Evolutionary conservation across 1,140 invertebrate species (phyloP).

Genomic region (Dinothrombium tinctorium): DNA sequence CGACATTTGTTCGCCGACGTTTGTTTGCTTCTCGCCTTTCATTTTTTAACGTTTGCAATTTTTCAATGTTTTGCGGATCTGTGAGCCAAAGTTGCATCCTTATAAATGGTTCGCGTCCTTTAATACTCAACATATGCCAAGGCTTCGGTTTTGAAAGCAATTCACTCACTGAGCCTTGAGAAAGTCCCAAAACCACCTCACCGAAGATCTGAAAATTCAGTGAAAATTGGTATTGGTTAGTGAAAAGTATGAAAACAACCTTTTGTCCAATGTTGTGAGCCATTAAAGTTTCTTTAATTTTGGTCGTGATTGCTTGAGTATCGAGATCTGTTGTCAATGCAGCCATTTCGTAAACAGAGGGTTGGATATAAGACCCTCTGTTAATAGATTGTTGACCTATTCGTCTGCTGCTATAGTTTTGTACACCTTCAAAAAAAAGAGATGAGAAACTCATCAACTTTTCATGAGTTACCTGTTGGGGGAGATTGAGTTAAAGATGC

Average conservation of each 20-base stretch:
- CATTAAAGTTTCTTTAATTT: slow-evolving; percentile 83
- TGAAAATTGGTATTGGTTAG: not conserved
- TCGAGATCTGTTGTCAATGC: slow-evolving; percentile 85
- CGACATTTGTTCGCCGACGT: slow-evolving; percentile 6
- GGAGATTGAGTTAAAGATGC: not conserved
- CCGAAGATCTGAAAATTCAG: slow-evolving; percentile 51
- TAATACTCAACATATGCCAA: slow-evolving; percentile 97
- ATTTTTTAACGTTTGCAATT: slow-evolving; percentile 57
- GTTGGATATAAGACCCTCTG: slow-evolving; percentile 15
- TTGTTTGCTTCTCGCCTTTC: slow-evolving; percentile 42
- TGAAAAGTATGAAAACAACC: slow-evolving; percentile 22
- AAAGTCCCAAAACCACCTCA: slow-evolving; percentile 79
- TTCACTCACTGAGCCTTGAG: slow-evolving; percentile 90
- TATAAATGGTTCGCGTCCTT: slow-evolving; percentile 90
- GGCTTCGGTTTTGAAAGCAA: slow-evolving; percentile 90
- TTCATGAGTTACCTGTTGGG: not conserved
- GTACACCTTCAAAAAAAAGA: too few relatives aligned
- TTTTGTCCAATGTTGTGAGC: slow-evolving; percentile 96
- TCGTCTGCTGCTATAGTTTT: too few relatives aligned
- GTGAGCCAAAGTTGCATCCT: slow-evolving; percentile 92
- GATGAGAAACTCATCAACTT: not conserved
- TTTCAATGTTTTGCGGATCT: slow-evolving; percentile 75
- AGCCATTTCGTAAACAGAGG: slow-evolving; percentile 79
- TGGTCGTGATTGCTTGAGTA: slow-evolving; percentile 82
- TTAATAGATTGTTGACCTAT: too few relatives aligned